A percentile compares a stretch with the other conserved stretches of the same genome.
phyloP scores from a whole-genome alignment of 2,113 vertebrate species.

The Eptesicus fuscus region DNA sequence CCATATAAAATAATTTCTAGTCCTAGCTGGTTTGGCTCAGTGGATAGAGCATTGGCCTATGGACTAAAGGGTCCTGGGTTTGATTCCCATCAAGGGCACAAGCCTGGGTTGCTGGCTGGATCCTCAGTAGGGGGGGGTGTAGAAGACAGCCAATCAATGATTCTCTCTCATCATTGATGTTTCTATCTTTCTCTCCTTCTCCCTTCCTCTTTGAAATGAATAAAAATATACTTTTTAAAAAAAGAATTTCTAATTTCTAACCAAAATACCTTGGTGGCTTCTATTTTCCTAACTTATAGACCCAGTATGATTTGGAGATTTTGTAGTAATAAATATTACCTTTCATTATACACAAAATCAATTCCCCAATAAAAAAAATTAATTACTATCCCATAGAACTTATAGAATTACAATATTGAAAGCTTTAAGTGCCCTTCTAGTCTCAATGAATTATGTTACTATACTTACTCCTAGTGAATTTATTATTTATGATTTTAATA shows the following conservation, averaged over 20 bases:
- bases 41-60: no score
- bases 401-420: neutral
- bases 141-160: no score
- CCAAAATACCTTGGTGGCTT: neutral
- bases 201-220: no score
- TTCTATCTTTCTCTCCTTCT: no score
- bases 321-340: neutral
- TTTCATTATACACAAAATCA: conserved; percentile 28
- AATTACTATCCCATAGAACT: conserved; percentile 10
- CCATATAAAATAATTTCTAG: neutral
- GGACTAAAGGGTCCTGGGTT: no score
- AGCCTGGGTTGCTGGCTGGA: no score
- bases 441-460: neutral
- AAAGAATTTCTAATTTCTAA: neutral
- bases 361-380: neutral
- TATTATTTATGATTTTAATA: conserved; percentile 17
- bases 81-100: no score
- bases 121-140: no score
- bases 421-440: neutral
- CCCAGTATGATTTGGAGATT: neutral
- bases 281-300: neutral
- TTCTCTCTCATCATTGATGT: no score
- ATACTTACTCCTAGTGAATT: neutral
- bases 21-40: no score
- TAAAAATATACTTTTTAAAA: neutral